phyloP scores from a whole-genome alignment of 2,797 vertebrate genomes.

The Lagocephalus sceleratus region DNA sequence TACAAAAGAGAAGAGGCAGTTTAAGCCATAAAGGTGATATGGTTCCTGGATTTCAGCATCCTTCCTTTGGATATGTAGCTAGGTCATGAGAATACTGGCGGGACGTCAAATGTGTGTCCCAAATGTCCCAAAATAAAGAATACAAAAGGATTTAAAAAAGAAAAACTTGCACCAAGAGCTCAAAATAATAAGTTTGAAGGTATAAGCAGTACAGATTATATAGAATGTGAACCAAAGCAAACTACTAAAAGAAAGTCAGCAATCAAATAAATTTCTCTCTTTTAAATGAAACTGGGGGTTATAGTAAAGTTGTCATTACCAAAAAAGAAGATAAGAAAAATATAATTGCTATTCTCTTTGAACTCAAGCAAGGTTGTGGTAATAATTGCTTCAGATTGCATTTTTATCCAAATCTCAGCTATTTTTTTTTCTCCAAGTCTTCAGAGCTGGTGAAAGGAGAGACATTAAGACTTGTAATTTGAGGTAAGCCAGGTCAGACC shows the following conservation, averaged over 20 bases:
- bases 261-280: slow-evolving; percentile 32
- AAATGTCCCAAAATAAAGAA: slow-evolving; percentile 38
- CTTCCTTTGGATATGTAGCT: slow-evolving; percentile 63
- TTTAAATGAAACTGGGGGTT: slow-evolving; percentile 63
- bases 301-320: slow-evolving; percentile 62
- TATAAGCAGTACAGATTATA: slow-evolving; percentile 66
- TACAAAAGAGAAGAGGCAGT: slow-evolving; percentile 43
- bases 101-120: slow-evolving; percentile 11
- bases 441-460: slow-evolving; percentile 55
- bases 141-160: slow-evolving; percentile 35
- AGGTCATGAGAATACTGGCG: slow-evolving; percentile 54
- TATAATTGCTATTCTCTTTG: slow-evolving; percentile 69
- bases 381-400: slow-evolving; percentile 72
- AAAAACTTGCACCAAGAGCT: slow-evolving; percentile 44
- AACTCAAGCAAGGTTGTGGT: slow-evolving; percentile 72
- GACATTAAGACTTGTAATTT: slow-evolving; percentile 96
- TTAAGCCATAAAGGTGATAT: slow-evolving; percentile 51
- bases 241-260: slow-evolving; percentile 49
- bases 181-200: slow-evolving; percentile 47
- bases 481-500: slow-evolving; percentile 99
- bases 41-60: slow-evolving; percentile 39
- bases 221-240: slow-evolving; percentile 65
- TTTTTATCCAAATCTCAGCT: slow-evolving; percentile 53
- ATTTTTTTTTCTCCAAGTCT: slow-evolving; percentile 65
- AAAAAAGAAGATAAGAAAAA: slow-evolving; percentile 50